phyloP scores from a whole-genome alignment of 2,888 invertebrate genomes.

The Acleris laterana region DNA sequence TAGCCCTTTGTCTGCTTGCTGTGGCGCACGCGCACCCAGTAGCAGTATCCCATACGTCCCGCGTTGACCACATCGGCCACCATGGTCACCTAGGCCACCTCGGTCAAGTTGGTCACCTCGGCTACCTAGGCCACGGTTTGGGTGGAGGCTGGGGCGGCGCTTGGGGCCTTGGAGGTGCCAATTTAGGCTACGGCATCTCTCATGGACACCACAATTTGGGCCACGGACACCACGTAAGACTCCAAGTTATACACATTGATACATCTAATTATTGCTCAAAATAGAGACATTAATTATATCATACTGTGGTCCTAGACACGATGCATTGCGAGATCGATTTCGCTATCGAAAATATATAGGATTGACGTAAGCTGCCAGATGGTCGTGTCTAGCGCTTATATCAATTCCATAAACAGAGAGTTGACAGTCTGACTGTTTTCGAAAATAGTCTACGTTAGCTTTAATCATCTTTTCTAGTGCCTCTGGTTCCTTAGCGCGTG shows the following conservation, averaged over 20 bases:
- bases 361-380: no score
- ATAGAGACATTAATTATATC: no score
- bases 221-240: slow-evolving; percentile 19
- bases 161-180: slow-evolving; percentile 25
- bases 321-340: no score
- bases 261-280: no score
- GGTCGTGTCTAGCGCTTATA: no score
- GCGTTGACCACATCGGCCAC: slow-evolving; percentile 49
- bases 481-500: no score
- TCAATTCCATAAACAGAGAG: no score
- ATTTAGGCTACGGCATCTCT: slow-evolving; percentile 3
- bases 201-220: slow-evolving; percentile 11
- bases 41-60: slow-evolving; percentile 60
- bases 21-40: slow-evolving; percentile 52
- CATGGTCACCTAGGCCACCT: slow-evolving; percentile 39
- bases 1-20: slow-evolving; percentile 53
- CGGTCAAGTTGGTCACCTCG: neutral
- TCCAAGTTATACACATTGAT: neutral
- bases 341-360: no score
- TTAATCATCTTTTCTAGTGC: no score
- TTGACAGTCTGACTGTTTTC: no score
- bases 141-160: slow-evolving; percentile 18
- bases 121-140: slow-evolving; percentile 28
- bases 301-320: no score
- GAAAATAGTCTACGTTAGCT: no score